Conservation (phyloP, 2,797 vertebrate genomes). For the Fundulus diaphanus region DNA sequence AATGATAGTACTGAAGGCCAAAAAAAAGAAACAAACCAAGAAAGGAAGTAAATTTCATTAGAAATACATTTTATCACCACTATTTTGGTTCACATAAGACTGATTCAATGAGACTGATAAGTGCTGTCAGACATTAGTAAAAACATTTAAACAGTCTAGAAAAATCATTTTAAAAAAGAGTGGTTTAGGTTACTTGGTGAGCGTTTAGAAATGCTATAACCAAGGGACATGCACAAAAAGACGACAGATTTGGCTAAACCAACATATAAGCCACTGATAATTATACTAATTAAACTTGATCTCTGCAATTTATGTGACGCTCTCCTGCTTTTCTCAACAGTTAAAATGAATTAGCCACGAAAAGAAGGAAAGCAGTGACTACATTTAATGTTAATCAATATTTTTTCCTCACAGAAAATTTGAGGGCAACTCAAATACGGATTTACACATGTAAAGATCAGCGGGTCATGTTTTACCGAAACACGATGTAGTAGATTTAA, state of each 20-base stretch:
- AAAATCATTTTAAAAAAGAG: background rate
- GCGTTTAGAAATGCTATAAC: background rate
- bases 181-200: background rate
- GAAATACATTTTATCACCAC: background rate
- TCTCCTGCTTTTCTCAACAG: background rate
- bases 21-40: background rate
- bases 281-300: background rate
- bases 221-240: background rate
- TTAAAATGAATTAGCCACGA: background rate
- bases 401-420: background rate
- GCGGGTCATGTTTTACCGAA: background rate
- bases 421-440: background rate
- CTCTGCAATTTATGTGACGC: background rate
- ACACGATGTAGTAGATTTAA: conserved; percentile 4
- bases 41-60: too few species aligned
- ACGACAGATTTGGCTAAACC: background rate
- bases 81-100: background rate
- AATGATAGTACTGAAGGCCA: background rate
- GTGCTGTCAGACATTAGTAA: background rate
- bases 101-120: background rate
- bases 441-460: background rate
- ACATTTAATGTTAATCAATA: background rate
- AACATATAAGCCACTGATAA: background rate
- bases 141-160: background rate
- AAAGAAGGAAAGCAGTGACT: background rate